Evolutionary conservation across 1,140 invertebrate genomes (phyloP).

Genomic region (Heliconius nattereri): DNA sequence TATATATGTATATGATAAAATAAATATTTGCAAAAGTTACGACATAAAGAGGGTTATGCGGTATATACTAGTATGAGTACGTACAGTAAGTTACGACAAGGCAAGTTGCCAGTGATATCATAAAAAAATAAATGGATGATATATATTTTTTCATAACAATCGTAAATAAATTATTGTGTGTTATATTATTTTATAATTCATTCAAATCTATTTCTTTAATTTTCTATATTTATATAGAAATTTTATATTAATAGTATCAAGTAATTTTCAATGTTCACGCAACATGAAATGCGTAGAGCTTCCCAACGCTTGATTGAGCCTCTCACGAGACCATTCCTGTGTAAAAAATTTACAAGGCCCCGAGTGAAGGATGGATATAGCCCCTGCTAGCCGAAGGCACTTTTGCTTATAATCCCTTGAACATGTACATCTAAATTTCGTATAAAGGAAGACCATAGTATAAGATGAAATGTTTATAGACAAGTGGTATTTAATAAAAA

Average conservation of each 20-base stretch:
- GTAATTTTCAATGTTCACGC: not conserved
- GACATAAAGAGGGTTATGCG: not conserved
- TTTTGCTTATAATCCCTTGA: slow-evolving; percentile 43
- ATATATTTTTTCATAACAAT: not conserved
- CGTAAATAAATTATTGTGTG: not conserved
- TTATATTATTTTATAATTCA: not conserved
- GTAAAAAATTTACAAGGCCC: slow-evolving; percentile 38
- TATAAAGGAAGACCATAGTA: slow-evolving; percentile 39
- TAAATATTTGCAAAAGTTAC: not conserved
- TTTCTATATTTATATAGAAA: not conserved
- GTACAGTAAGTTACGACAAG: slow-evolving; percentile 6
- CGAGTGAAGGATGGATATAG: slow-evolving; percentile 39
- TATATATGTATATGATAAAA: not conserved
- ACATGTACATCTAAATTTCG: not conserved
- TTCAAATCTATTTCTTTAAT: not conserved
- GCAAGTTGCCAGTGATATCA: slow-evolving; percentile 22
- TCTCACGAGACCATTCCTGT: slow-evolving; percentile 32
- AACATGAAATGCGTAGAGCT: not conserved
- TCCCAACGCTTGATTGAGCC: slow-evolving; percentile 8
- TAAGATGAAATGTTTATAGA: not conserved
- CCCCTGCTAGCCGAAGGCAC: slow-evolving; percentile 41
- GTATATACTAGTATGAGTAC: not conserved
- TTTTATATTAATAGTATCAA: not conserved
- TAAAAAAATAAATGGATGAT: not conserved
- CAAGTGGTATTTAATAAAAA: not conserved